phyloP scores from a whole-genome alignment of 2,113 vertebrate genomes.

The Prochilodus magdalenae region DNA sequence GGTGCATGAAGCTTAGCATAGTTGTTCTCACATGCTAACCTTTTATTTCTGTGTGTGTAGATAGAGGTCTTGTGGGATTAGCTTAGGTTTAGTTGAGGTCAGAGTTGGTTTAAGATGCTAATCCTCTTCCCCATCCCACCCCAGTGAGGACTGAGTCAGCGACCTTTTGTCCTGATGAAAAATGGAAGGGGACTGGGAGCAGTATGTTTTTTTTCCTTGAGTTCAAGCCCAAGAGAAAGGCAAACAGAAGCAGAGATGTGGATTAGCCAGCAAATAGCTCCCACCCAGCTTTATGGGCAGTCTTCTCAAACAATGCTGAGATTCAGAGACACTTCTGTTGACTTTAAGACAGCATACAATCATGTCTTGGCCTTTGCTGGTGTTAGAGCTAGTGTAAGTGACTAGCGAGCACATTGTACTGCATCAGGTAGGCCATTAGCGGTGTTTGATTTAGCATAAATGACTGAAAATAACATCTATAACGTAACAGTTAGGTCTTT shows the following conservation, averaged over 20 bases:
- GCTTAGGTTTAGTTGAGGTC: conserved; percentile 51
- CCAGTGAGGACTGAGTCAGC: conserved; percentile 50
- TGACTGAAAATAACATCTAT: not conserved
- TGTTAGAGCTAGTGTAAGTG: conserved; percentile 17
- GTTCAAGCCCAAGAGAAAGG: conserved; percentile 66
- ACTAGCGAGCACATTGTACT: not conserved
- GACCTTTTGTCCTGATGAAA: conserved; percentile 59
- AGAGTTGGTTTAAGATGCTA: conserved; percentile 59
- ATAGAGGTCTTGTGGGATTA: conserved; percentile 40
- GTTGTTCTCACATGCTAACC: conserved; percentile 7
- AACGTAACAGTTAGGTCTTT: not conserved
- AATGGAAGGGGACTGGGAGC: conserved; percentile 58
- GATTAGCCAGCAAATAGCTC: conserved; percentile 74
- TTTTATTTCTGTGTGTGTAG: conserved; percentile 6
- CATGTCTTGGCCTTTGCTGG: conserved; percentile 25
- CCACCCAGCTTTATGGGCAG: conserved; percentile 63
- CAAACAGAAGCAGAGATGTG: conserved; percentile 67
- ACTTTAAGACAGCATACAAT: conserved; percentile 45
- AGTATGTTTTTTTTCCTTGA: conserved; percentile 58
- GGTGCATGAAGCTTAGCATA: conserved; percentile 13
- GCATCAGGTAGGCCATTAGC: too few species aligned
- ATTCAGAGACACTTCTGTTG: conserved; percentile 45
- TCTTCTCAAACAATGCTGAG: conserved; percentile 48
- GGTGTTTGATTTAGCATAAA: not conserved
- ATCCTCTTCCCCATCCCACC: conserved; percentile 66